These are phyloP conservation scores for Psilanteris sp. DNA, from an alignment of 1,140 invertebrate species.

Conservation along the genomic window DNA sequence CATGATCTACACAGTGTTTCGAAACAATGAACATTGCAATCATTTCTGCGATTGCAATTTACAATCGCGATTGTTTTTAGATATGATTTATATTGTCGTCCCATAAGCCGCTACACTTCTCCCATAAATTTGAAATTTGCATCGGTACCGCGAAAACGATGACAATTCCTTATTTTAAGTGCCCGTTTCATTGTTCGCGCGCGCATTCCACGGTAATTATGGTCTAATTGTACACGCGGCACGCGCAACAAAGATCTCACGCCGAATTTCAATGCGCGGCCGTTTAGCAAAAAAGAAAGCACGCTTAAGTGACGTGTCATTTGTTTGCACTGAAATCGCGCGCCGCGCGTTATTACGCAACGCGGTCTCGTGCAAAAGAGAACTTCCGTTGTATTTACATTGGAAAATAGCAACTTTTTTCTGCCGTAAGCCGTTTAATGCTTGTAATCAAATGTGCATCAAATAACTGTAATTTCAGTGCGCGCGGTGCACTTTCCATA, in stretches of 20 bases:
- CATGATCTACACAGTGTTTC: conserved; percentile 37
- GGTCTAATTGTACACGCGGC: no score
- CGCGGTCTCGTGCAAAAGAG: conserved; percentile 6
- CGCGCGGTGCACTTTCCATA: conserved; percentile 44
- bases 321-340: conserved; percentile 14
- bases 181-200: no score
- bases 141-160: no score
- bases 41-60: conserved; percentile 34
- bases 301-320: no score
- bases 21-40: conserved; percentile 31
- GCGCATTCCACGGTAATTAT: no score
- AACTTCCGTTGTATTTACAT: conserved; percentile 41
- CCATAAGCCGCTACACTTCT: no score
- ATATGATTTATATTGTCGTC: conserved; percentile 13
- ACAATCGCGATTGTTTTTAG: conserved; percentile 34
- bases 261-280: no score
- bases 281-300: no score
- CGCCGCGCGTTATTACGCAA: conserved; percentile 27
- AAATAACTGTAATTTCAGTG: conserved; percentile 55
- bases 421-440: conserved; percentile 17
- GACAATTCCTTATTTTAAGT: no score
- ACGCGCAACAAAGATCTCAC: no score
- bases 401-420: conserved; percentile 23
- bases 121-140: no score
- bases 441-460: conserved; percentile 39